These are phyloP conservation scores for Lamellibrachia columna DNA, from an alignment of 2,888 invertebrate genomes.

Conservation along the genomic window DNA sequence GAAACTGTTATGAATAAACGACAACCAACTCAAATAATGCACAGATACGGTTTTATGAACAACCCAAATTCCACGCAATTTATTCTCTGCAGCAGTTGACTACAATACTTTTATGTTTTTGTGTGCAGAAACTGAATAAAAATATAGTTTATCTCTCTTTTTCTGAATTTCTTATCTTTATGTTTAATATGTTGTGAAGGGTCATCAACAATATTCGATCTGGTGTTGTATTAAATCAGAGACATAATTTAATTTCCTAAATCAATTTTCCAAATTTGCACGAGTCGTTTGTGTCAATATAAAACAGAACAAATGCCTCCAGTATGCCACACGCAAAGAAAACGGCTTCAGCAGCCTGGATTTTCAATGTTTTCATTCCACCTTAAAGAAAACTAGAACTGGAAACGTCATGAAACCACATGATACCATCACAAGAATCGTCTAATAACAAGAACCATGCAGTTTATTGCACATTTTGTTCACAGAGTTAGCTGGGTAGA, in stretches of 20 bases:
- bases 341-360: too few relatives aligned
- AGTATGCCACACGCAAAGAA: too few relatives aligned
- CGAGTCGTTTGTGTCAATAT: too few relatives aligned
- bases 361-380: too few relatives aligned
- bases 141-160: background rate
- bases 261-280: too few relatives aligned
- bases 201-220: background rate
- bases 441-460: too few relatives aligned
- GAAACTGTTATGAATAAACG: background rate
- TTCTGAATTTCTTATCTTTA: background rate
- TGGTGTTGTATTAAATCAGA: background rate
- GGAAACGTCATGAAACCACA: too few relatives aligned
- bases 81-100: background rate
- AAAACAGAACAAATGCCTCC: too few relatives aligned
- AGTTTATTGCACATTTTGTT: too few relatives aligned
- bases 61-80: background rate
- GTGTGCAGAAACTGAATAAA: background rate
- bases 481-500: background rate
- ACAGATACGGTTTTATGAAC: background rate
- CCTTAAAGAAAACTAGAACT: too few relatives aligned
- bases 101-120: background rate
- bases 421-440: too few relatives aligned
- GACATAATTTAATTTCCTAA: background rate
- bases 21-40: background rate
- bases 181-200: background rate